Base-by-base conservation (phyloP, 2,888 invertebrate species). In the Nezara viridula region DNA sequence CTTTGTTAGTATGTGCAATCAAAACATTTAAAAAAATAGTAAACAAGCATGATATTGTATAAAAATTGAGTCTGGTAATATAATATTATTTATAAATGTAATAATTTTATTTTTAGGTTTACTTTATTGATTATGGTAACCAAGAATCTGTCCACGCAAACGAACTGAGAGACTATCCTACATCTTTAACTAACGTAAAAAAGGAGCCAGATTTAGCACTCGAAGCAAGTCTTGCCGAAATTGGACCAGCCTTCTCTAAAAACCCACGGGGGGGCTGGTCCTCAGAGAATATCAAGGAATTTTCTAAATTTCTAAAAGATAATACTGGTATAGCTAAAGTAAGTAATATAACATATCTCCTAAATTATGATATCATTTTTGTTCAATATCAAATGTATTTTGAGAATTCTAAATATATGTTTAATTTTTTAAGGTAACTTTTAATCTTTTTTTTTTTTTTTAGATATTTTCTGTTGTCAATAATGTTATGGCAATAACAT, bases 101-200 rank as follows among this genome's bases (percentile, higher is more conserved):
- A 60, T 60, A 14, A 60, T 32, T 66, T 32, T 16, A 85, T 86
- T 92, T 92, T 50, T 92, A 96, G 95, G 95, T 98, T 9, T 94
- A 95, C 88, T 97, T 96, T 92, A 95, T 98, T 88, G 98, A 98
- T 93, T 96, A 95, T 92, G 98, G 98, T 27, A 95, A 95, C 91
- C 93, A 92, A 32, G 94, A 93, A 0, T 93, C 93, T 77, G 93
- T 96, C 52, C 92, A 92, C 88, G 91, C 92, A 88, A 92, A 93
- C 86, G 93, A 94, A 90, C 91, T 96, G 73, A 94, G 94, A 88
- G 92, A 93, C 32, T 91, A 94, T 50, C 93, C 92, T 7, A 37
- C 81, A 40, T 52, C 88, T 44, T 49, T 60, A 55, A 85, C 19
- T 27, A 88, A 90, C 90, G 1, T 91, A 94, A 85, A 91, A 92